Evolutionary conservation across 1,140 invertebrate species (phyloP).

Genomic region (Anthonomus grandis): DNA sequence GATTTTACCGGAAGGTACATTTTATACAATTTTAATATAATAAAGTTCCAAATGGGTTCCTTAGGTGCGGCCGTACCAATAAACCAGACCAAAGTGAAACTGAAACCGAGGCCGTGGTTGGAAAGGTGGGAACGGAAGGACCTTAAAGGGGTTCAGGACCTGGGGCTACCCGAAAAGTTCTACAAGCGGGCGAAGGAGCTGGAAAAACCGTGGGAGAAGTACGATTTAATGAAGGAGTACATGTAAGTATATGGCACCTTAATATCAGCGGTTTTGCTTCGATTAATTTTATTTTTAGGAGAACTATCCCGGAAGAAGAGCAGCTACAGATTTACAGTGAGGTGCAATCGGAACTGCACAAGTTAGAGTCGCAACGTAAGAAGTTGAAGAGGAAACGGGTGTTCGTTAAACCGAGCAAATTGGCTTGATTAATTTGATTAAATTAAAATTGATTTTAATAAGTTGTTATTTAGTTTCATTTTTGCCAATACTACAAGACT

Average conservation of each 20-base stretch:
- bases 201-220: slow-evolving; percentile 81
- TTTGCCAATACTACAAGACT: not conserved
- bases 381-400: slow-evolving; percentile 65
- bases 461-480: not conserved
- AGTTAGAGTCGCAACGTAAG: slow-evolving; percentile 63
- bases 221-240: slow-evolving; percentile 92
- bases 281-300: slow-evolving; percentile 50
- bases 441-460: slow-evolving; percentile 14
- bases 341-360: slow-evolving; percentile 70
- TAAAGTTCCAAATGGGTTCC: too few relatives aligned
- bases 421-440: slow-evolving; percentile 47
- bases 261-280: not conserved
- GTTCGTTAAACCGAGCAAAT: slow-evolving; percentile 63
- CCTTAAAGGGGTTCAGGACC: slow-evolving; percentile 72
- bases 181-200: slow-evolving; percentile 56
- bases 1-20: slow-evolving; percentile 64
- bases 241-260: slow-evolving; percentile 58
- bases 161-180: slow-evolving; percentile 61
- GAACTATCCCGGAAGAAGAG: slow-evolving; percentile 83
- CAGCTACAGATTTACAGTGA: slow-evolving; percentile 82
- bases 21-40: too few relatives aligned
- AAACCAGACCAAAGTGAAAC: slow-evolving; percentile 77
- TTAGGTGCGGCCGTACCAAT: slow-evolving; percentile 69
- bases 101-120: slow-evolving; percentile 85
- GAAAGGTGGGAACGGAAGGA: slow-evolving; percentile 79